Percentiles rank a stretch among this genome's conserved stretches.
phyloP scores from a whole-genome alignment of 2,888 invertebrate genomes.

The Ptilodon capucinus region DNA sequence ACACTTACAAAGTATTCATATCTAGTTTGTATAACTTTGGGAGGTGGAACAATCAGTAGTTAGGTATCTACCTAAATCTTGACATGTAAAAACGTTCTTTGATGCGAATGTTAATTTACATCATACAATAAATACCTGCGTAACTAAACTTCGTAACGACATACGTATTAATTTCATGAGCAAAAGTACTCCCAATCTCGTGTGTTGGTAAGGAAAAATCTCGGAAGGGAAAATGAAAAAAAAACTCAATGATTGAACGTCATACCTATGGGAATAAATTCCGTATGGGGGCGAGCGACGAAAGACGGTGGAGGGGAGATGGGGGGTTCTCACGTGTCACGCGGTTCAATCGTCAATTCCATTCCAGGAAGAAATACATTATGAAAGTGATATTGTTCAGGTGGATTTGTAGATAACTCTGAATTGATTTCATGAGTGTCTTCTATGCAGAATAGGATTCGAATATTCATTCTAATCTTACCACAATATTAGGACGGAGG shows the following conservation, averaged over 20 bases:
- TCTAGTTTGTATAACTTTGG: too few species aligned
- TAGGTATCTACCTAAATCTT: too few species aligned
- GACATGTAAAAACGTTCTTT: too few species aligned
- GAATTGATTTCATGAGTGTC: not conserved
- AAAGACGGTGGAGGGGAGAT: slow-evolving; percentile 33
- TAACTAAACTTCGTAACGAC: too few species aligned
- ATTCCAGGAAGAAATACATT: slow-evolving; percentile 47
- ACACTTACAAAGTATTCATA: too few species aligned
- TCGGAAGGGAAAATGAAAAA: slow-evolving; percentile 39
- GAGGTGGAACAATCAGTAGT: too few species aligned
- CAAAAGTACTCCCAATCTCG: slow-evolving; percentile 6
- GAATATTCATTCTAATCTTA: too few species aligned
- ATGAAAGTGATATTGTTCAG: slow-evolving; percentile 33
- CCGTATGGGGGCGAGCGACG: slow-evolving; percentile 39
- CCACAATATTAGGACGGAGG: too few species aligned
- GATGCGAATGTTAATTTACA: too few species aligned
- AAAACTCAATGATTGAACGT: slow-evolving; percentile 76
- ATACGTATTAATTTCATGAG: not conserved
- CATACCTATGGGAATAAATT: slow-evolving; percentile 80
- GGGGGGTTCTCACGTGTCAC: slow-evolving; percentile 62
- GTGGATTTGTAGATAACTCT: slow-evolving; percentile 12
- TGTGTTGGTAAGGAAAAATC: slow-evolving; percentile 36
- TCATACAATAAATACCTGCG: too few species aligned
- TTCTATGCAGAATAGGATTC: too few species aligned
- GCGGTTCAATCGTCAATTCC: slow-evolving; percentile 66